Percentiles rank a stretch among this genome's conserved stretches.
These are phyloP conservation scores for Eilema sororculum DNA, from an alignment of 2,888 invertebrate species.

Conservation along the genomic window DNA sequence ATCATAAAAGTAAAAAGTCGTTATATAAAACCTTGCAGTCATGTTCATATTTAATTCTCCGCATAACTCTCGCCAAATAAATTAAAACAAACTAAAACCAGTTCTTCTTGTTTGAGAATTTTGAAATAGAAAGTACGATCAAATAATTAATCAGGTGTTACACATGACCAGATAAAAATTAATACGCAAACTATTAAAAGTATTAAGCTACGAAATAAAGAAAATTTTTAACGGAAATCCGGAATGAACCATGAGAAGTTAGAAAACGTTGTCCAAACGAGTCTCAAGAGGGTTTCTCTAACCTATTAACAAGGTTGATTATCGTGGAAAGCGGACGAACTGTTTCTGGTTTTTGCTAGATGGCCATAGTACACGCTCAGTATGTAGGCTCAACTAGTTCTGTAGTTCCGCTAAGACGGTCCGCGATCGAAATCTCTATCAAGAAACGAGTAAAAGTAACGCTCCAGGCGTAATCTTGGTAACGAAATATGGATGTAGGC, in stretches of 20 bases:
- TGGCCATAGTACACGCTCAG: conserved; percentile 68
- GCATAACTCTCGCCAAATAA: conserved; percentile 70
- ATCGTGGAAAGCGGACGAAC: conserved; percentile 80
- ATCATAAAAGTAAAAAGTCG: conserved; percentile 64
- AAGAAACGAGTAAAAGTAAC: conserved; percentile 78
- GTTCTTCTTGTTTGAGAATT: conserved; percentile 61
- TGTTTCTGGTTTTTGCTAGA: conserved; percentile 81
- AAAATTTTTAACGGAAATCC: conserved; percentile 65
- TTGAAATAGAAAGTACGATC: conserved; percentile 76
- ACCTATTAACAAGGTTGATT: conserved; percentile 79
- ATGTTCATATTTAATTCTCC: conserved; percentile 62
- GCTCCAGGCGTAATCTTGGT: conserved; percentile 77
- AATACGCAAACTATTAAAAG: conserved; percentile 39
- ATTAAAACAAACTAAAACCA: conserved; percentile 67
- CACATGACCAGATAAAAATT: conserved; percentile 40
- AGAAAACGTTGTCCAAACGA: conserved; percentile 72
- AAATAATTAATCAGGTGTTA: conserved; percentile 48
- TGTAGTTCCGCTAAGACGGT: conserved; percentile 70
- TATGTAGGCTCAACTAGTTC: conserved; percentile 80
- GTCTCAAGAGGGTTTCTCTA: conserved; percentile 78
- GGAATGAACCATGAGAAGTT: conserved; percentile 63
- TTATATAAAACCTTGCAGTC: conserved; percentile 67
- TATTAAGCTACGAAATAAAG: conserved; percentile 45
- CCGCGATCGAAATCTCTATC: conserved; percentile 73
- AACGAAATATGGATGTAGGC: conserved; percentile 81